Conservation (phyloP, 2,888 invertebrate genomes). For the Aphidius colemani region DNA sequence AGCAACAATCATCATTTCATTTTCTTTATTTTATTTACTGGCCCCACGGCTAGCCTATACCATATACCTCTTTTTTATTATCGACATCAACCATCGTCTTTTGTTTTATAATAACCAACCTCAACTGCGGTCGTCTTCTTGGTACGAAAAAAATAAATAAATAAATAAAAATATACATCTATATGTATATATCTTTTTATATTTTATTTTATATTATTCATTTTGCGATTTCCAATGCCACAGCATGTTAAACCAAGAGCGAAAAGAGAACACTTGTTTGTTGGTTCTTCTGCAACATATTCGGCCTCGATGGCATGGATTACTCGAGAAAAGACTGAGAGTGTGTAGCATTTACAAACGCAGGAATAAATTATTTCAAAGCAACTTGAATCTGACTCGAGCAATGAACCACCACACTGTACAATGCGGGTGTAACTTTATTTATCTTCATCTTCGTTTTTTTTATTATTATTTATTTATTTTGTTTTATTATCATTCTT, state of each 20-base stretch:
- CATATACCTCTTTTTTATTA: constrained; percentile 56
- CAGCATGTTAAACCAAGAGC: constrained; percentile 18
- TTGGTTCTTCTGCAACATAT: constrained; percentile 9
- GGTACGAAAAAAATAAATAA: constrained; percentile 5
- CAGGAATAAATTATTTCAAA: constrained; percentile 43
- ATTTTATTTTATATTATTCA: constrained; percentile 16
- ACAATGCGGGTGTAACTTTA: constrained; percentile 2
- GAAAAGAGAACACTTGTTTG: constrained; percentile 32
- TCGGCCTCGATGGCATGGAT: constrained; percentile 14
- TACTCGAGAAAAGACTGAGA: constrained; percentile 15
- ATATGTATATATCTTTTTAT: constrained; percentile 17
- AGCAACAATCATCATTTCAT: constrained; percentile 12
- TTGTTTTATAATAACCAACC: constrained; percentile 58
- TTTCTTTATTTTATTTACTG: neutral
- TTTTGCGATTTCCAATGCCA: constrained; percentile 27
- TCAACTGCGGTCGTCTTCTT: constrained; percentile 17
- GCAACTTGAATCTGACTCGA: constrained; percentile 33
- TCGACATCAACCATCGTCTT: constrained; percentile 55
- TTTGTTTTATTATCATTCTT: constrained; percentile 21
- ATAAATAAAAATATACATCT: constrained; percentile 14
- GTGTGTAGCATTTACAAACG: constrained; percentile 35
- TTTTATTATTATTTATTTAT: constrained; percentile 18
- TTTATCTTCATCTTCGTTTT: constrained; percentile 6
- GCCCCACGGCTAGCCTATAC: constrained; percentile 33
- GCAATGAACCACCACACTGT: constrained; percentile 14